Evolutionary conservation across 2,888 invertebrate genomes (phyloP).

Genomic region (Herminia tarsipennalis): DNA sequence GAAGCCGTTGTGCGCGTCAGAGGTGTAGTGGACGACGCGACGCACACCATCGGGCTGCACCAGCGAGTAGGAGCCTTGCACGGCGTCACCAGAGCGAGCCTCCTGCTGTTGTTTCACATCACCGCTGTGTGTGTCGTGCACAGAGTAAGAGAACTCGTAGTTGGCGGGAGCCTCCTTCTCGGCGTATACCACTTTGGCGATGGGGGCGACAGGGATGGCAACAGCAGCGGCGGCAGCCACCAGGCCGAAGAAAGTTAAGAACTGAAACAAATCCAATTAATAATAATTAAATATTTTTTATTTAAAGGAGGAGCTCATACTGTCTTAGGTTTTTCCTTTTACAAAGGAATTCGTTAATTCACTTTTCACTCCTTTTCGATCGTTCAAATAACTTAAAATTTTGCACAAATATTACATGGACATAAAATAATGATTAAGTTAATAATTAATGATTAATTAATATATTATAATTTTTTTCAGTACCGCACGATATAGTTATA

Average conservation of each 20-base stretch:
- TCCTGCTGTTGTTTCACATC: conserved; percentile 81
- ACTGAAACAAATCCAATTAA: conserved; percentile 22
- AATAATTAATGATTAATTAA: no score
- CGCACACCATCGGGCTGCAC: conserved; percentile 78
- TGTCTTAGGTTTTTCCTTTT: no score
- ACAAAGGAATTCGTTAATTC: no score
- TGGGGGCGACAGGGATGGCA: conserved; percentile 54
- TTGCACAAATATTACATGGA: no score
- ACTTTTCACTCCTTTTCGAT: no score
- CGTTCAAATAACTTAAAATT: neutral
- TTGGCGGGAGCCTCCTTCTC: conserved; percentile 70
- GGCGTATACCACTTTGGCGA: conserved; percentile 62
- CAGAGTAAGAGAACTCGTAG: conserved; percentile 77
- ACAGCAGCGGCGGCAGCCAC: conserved; percentile 57
- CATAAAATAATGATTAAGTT: no score
- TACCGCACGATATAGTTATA: no score
- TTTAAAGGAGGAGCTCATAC: no score
- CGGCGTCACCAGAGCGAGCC: conserved; percentile 70
- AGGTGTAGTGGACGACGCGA: conserved; percentile 78
- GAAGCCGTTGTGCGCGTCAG: conserved; percentile 75
- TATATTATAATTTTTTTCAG: no score
- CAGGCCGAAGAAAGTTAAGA: conserved; percentile 48
- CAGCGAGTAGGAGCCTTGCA: conserved; percentile 79
- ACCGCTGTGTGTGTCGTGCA: conserved; percentile 75
- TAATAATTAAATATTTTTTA: neutral